These are phyloP conservation scores for Paedocypris micromegethes DNA, from an alignment of 2,797 vertebrate genomes.

Conservation along the genomic window DNA sequence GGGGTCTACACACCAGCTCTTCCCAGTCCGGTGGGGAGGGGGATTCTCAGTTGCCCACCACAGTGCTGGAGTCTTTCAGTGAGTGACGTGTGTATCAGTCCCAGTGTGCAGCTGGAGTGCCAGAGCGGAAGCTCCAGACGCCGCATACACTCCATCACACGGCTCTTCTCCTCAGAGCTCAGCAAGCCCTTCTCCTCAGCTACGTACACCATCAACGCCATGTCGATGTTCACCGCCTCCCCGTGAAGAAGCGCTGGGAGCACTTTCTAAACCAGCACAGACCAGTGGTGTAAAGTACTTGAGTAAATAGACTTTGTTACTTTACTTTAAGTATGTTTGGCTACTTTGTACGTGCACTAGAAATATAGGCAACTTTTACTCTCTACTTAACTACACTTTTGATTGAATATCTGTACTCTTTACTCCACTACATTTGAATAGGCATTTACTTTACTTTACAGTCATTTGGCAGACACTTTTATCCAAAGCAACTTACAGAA, in stretches of 20 bases:
- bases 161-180: conserved; percentile 48
- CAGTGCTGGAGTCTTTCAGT: conserved; percentile 63
- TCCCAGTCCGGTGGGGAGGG: conserved; percentile 66
- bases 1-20: conserved; percentile 59
- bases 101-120: conserved; percentile 63
- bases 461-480: no score
- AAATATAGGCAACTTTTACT: no score
- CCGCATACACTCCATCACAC: conserved; percentile 67
- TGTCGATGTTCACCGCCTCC: conserved; percentile 70
- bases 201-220: conserved; percentile 72
- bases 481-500: no score
- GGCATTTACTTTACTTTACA: no score
- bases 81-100: conserved; percentile 63
- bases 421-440: no score
- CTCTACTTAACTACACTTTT: no score
- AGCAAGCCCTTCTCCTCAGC: conserved; percentile 60
- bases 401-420: no score
- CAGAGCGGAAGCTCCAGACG: conserved; percentile 67
- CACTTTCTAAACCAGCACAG: conserved; percentile 54
- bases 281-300: no score
- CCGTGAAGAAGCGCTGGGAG: conserved; percentile 67
- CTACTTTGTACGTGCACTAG: no score
- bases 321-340: background rate
- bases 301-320: no score
- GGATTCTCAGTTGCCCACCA: conserved; percentile 62